These are phyloP conservation scores for Mystacides longicornis DNA, from an alignment of 2,888 invertebrate genomes.

Conservation along the genomic window DNA sequence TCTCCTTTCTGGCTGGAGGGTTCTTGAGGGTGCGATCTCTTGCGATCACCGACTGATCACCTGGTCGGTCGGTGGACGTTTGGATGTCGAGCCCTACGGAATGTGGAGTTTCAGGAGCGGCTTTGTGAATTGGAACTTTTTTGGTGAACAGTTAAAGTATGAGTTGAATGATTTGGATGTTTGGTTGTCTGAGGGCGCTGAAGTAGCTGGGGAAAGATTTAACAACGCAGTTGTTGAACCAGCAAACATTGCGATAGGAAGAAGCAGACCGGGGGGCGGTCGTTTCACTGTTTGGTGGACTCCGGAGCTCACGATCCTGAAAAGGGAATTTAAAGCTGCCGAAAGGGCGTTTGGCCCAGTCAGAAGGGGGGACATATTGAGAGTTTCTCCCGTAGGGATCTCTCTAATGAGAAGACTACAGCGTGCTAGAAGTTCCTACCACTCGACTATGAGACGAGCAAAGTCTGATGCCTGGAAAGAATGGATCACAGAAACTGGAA, in stretches of 20 bases:
- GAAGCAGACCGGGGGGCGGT: neutral
- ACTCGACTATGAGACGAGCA: neutral
- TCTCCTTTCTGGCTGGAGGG: neutral
- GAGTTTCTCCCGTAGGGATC: neutral
- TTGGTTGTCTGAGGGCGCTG: neutral
- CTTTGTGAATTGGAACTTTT: neutral
- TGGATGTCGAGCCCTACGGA: neutral
- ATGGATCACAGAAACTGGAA: constrained; percentile 6
- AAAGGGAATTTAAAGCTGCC: neutral
- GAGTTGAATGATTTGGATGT: neutral
- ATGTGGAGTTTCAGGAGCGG: constrained; percentile 5
- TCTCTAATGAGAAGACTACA: neutral
- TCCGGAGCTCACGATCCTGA: neutral
- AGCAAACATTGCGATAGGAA: neutral
- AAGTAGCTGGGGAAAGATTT: neutral
- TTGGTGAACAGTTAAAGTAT: neutral
- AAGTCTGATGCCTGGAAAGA: neutral
- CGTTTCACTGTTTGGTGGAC: neutral
- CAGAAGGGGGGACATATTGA: neutral
- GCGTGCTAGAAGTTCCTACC: neutral
- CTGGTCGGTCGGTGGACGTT: neutral
- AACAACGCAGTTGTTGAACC: constrained; percentile 5
- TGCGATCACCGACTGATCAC: constrained; percentile 5
- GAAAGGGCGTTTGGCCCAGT: neutral
- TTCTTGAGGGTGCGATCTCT: constrained; percentile 2